Conservation (phyloP, 2,888 invertebrate species). For the Tipula vernalis region DNA sequence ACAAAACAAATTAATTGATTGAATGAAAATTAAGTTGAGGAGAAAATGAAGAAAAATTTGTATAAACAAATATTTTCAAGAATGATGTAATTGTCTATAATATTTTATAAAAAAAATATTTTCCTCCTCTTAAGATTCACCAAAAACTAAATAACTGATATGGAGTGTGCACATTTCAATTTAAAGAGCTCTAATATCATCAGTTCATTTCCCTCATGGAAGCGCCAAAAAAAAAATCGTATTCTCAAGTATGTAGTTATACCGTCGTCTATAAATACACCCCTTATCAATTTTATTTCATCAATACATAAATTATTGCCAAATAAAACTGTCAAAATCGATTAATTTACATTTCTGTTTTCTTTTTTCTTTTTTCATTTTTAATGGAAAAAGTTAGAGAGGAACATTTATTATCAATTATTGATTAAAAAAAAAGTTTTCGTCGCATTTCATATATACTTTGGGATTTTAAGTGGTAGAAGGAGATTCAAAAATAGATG, state of each 20-base stretch:
- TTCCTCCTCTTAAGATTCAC: background rate
- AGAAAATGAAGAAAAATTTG: background rate
- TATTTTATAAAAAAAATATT: too few species aligned
- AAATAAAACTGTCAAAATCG: conserved; percentile 4
- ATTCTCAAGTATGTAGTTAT: background rate
- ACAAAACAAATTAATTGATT: background rate
- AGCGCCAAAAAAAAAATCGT: background rate
- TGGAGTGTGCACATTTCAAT: background rate
- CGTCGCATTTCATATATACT: background rate
- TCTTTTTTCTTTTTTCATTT: background rate
- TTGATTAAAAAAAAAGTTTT: background rate
- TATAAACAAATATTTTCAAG: background rate
- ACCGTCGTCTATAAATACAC: background rate
- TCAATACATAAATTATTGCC: background rate
- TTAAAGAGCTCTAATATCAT: background rate
- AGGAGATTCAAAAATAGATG: background rate
- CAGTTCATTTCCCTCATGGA: background rate
- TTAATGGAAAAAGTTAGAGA: background rate
- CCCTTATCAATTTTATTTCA: background rate
- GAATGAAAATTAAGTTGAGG: background rate
- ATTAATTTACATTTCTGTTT: background rate
- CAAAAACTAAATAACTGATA: background rate
- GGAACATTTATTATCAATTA: background rate
- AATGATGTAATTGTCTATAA: background rate
- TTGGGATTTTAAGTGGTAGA: background rate